A percentile compares a stretch with the other conserved stretches of the same genome.
Conservation (phyloP, 2,797 vertebrate species). For the Cuniculus paca region DNA sequence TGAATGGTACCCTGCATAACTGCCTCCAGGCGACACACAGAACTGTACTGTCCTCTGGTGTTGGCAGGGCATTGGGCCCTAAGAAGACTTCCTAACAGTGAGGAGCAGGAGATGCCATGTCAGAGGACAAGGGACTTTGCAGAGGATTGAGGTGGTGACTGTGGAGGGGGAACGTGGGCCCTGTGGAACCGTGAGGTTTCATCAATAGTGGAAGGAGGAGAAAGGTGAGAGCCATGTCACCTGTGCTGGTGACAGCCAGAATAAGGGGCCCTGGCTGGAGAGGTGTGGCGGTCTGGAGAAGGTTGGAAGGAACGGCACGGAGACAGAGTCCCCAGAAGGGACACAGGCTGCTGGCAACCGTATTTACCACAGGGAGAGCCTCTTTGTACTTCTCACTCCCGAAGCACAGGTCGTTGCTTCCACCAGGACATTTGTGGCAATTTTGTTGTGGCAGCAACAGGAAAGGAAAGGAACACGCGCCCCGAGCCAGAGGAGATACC, state of each 20-base stretch:
- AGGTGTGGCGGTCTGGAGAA: neutral
- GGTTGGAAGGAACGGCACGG: too few species aligned
- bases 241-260: neutral
- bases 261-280: accelerated
- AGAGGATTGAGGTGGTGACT: neutral
- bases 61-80: accelerated
- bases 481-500: accelerated
- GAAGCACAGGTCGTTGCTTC: accelerated
- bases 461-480: neutral
- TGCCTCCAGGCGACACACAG: neutral
- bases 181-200: accelerated
- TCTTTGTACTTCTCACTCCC: neutral
- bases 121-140: accelerated
- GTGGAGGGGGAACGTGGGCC: accelerated
- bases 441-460: too few species aligned
- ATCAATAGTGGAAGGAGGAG: neutral
- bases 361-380: neutral
- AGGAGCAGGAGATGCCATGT: accelerated
- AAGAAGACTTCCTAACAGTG: accelerated
- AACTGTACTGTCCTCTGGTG: accelerated
- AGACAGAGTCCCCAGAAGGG: neutral
- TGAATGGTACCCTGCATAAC: neutral
- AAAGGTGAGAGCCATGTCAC: accelerated
- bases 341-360: neutral
- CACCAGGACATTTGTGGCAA: accelerated